Conservation (phyloP, 1,140 invertebrate genomes). For the Penaeus indicus region DNA sequence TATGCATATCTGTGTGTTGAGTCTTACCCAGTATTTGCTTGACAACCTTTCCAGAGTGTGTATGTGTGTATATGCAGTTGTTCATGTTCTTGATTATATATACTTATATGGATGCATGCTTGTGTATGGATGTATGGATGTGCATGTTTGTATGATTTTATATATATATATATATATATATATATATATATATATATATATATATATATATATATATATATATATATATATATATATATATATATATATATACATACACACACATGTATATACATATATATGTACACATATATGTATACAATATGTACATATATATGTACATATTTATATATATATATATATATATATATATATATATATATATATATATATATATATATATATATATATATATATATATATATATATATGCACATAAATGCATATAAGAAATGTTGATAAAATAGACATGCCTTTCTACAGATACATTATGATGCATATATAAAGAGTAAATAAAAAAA, state of each 20-base stretch:
- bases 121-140: conserved; percentile 17
- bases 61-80: background rate
- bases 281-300: background rate
- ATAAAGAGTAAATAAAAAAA: too few species aligned
- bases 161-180: conserved; percentile 29
- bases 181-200: conserved; percentile 30
- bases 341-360: background rate
- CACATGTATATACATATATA: background rate
- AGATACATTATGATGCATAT: too few species aligned
- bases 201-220: conserved; percentile 1
- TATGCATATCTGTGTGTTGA: too few species aligned
- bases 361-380: background rate
- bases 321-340: background rate
- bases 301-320: background rate
- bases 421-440: background rate
- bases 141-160: conserved; percentile 5
- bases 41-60: background rate
- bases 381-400: conserved; percentile 7
- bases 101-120: conserved; percentile 14
- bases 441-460: background rate
- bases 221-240: background rate
- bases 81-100: background rate
- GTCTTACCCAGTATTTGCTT: background rate
- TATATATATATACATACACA: too few species aligned
- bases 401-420: conserved; percentile 10